Evolutionary conservation across 2,797 vertebrate genomes (phyloP).

Genomic region (Mareca penelope): DNA sequence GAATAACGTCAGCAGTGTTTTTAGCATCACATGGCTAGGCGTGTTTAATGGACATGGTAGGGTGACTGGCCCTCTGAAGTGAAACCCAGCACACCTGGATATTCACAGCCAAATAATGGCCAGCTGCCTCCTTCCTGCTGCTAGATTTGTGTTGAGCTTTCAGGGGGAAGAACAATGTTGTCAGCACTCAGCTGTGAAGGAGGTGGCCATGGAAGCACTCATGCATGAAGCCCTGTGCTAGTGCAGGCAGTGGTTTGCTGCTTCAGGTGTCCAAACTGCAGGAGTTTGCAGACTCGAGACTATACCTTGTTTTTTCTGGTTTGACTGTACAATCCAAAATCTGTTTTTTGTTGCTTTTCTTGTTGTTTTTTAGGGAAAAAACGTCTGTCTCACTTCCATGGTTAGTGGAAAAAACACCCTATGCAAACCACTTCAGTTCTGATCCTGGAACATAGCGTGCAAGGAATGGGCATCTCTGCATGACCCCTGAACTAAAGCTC

Average conservation of each 20-base stretch:
- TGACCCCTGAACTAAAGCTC: background rate
- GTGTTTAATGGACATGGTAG: accelerated
- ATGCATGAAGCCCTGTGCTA: accelerated
- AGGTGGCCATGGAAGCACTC: accelerated
- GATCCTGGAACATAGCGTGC: accelerated
- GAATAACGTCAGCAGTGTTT: accelerated
- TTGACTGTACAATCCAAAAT: accelerated
- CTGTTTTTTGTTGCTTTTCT: background rate
- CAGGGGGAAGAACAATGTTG: background rate
- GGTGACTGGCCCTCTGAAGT: background rate
- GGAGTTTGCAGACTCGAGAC: background rate
- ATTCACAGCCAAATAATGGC: background rate
- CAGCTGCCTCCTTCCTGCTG: background rate
- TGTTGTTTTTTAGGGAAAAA: background rate
- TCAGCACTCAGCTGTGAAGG: background rate
- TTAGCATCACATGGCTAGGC: accelerated
- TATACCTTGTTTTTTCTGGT: background rate
- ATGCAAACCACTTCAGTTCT: background rate
- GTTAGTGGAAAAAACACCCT: background rate
- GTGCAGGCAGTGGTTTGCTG: background rate
- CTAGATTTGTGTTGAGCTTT: background rate
- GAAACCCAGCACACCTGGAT: background rate
- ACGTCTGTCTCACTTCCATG: background rate
- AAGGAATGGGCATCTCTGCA: accelerated
- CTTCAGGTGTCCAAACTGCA: background rate